Evolutionary conservation across 2,797 vertebrate species (phyloP).

Genomic region (Enteromius thamalakanensis): DNA sequence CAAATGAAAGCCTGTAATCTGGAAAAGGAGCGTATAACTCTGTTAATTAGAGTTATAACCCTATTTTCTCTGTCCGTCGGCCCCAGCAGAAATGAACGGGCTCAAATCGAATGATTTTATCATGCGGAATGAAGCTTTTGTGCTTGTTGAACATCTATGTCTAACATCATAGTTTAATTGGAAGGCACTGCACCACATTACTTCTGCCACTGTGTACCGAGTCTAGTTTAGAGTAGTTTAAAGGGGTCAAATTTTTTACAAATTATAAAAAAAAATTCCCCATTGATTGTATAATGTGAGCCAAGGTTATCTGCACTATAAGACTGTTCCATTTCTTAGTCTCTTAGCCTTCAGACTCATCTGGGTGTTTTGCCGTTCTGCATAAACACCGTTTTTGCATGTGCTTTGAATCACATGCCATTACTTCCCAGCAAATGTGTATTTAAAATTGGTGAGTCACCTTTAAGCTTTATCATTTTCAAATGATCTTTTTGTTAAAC

Average conservation of each 20-base stretch:
- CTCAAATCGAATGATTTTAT: conserved; percentile 46
- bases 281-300: background rate
- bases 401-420: background rate
- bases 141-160: conserved; percentile 43
- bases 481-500: background rate
- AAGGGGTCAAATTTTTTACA: background rate
- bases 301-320: background rate
- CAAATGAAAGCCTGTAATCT: conserved; percentile 25
- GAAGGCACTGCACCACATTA: background rate
- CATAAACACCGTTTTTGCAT: background rate
- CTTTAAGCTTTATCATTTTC: background rate
- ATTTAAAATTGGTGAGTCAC: background rate
- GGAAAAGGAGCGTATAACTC: conserved; percentile 19
- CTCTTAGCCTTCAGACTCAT: background rate
- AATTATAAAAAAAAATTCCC: background rate
- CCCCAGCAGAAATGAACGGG: conserved; percentile 32
- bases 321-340: background rate
- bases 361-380: conserved; percentile 5
- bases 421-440: background rate
- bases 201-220: conserved; percentile 18
- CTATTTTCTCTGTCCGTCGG: conserved; percentile 28
- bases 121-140: conserved; percentile 37
- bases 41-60: conserved; percentile 43
- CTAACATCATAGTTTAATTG: conserved; percentile 33
- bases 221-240: background rate